Percentiles rank a stretch among this genome's conserved stretches.
phyloP scores from a whole-genome alignment of 2,888 invertebrate genomes.

The Saturnia japonica region DNA sequence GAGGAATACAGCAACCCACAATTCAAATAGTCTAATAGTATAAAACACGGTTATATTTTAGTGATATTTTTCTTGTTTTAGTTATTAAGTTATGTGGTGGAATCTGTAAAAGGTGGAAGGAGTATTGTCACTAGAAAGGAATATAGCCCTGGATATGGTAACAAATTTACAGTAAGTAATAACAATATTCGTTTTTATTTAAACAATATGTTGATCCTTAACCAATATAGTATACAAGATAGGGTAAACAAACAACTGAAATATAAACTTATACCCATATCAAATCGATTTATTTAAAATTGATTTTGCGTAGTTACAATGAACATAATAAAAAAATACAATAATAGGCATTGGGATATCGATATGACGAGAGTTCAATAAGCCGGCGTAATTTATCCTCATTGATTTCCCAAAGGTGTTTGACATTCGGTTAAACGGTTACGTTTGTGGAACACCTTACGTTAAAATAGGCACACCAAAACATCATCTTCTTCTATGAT shows the following conservation, averaged over 20 bases:
- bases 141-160: slow-evolving; percentile 33
- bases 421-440: too few relatives aligned
- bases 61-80: slow-evolving; percentile 28
- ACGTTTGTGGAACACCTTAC: too few relatives aligned
- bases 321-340: neutral
- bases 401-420: too few relatives aligned
- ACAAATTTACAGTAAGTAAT: slow-evolving; percentile 40
- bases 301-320: neutral
- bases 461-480: too few relatives aligned
- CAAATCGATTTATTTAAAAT: neutral
- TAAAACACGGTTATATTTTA: neutral
- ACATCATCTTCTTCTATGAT: too few relatives aligned
- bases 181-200: neutral
- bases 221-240: too few relatives aligned
- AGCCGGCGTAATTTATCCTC: too few relatives aligned
- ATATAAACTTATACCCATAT: neutral
- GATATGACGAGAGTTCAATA: too few relatives aligned
- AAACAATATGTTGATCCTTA: neutral
- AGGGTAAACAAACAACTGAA: too few relatives aligned
- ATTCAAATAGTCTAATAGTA: neutral
- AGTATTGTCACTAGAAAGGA: slow-evolving; percentile 28
- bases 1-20: too few relatives aligned
- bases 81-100: slow-evolving; percentile 48
- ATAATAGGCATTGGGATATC: too few relatives aligned
- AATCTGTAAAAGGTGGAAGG: slow-evolving; percentile 40